phyloP scores from a whole-genome alignment of 2,797 vertebrate genomes.

The Chaunax sp. region DNA sequence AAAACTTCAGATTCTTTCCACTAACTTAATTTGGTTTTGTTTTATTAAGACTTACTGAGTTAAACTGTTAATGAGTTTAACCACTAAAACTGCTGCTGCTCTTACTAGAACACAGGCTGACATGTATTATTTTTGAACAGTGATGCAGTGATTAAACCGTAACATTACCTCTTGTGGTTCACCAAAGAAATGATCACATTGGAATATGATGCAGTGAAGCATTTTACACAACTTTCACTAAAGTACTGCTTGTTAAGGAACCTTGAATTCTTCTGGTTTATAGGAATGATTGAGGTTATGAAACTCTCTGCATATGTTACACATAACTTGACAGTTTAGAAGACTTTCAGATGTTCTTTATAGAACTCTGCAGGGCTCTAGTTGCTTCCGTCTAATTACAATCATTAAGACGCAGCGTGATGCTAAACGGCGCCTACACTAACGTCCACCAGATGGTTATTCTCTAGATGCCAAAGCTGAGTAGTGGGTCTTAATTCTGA shows the following conservation, averaged over 20 bases:
- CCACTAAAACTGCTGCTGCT: neutral
- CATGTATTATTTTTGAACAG: neutral
- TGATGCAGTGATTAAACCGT: neutral
- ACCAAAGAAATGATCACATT: too few species aligned
- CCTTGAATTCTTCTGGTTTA: neutral
- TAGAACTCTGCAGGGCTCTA: slow-evolving; percentile 38
- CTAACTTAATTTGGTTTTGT: neutral
- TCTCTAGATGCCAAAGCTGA: slow-evolving; percentile 47
- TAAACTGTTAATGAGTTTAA: neutral
- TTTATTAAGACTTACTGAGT: neutral
- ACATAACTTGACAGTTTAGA: slow-evolving; percentile 11
- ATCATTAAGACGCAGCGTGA: slow-evolving; percentile 71
- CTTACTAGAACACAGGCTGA: neutral
- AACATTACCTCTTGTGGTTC: too few species aligned
- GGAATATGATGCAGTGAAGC: neutral
- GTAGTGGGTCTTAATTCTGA: slow-evolving; percentile 36
- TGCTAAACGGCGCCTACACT: slow-evolving; percentile 56
- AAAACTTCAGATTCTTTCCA: slow-evolving; percentile 19
- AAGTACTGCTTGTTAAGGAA: neutral
- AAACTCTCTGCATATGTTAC: neutral
- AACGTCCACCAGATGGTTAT: slow-evolving; percentile 61
- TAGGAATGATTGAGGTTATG: too few species aligned
- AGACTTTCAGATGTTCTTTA: slow-evolving; percentile 41
- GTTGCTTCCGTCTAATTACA: slow-evolving; percentile 65
- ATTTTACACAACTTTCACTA: neutral